Base-by-base conservation (phyloP, 2,888 invertebrate genomes). In the Mesoligia furuncula region DNA sequence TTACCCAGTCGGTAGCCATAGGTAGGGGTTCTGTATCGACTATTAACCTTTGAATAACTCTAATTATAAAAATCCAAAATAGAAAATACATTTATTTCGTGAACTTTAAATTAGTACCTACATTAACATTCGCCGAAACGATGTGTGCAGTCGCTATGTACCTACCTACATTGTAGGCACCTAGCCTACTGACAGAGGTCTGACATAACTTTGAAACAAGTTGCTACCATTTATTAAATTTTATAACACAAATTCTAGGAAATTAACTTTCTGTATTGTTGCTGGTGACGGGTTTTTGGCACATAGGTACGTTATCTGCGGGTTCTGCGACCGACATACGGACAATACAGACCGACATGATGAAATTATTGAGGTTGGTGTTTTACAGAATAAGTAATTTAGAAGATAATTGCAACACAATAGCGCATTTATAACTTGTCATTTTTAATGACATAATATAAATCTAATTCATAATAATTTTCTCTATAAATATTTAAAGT, bases 81-180 rank as follows among this genome's bases (percentile, higher is more conserved):
- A 80, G 57, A 80, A 76, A 80, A 83, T 62, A 45, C 51, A 57
- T 78, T 81, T 81, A 78, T 78, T 81, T 81, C n/a, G 48, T 83
- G 68, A 80, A 65, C 59, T 68, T 67, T 13, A 67, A 64, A 76
- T 75, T 54, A 66, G 82, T 82, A 83, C 36, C 36, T 54, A 54
- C 48, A 68, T 51, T 82, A 82, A 69, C 68, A 65, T 77, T 83
- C 3, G 64, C 57, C 68, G 67, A 64, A 57, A 82, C 48, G 75
- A 80, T 61, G 45, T 48, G 31, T 68, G 83, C 67, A 57, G 39
- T 68, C 7, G 48, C 62, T 57, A 31, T 17, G 67, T 62, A 68
- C 51, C 48, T 39, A 45, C 66, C 59, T 75, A 76, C 42, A 68
- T 24, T 59, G 54, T 59, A 61, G 81, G 48, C 82, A 75, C 62